Conservation (phyloP, 2,888 invertebrate species). For the Xylocampa areola region DNA sequence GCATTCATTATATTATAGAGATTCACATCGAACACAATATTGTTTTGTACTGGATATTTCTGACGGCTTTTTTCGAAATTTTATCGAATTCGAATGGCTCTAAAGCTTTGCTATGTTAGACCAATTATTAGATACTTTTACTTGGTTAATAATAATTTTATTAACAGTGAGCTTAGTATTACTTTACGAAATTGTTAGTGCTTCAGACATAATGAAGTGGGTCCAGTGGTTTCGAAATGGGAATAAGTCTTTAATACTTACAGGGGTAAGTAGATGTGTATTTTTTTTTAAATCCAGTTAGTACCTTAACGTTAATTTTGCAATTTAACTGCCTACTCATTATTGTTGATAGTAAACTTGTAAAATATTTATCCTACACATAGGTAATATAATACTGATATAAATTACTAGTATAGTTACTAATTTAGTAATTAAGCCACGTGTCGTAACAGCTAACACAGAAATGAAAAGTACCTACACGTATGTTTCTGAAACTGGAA, state of each 20-base stretch:
- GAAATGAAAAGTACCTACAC: too few species aligned
- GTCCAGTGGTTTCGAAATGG: slow-evolving; percentile 41
- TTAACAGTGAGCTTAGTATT: slow-evolving; percentile 34
- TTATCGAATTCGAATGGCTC: slow-evolving; percentile 26
- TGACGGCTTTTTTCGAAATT: slow-evolving; percentile 2
- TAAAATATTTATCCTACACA: too few species aligned
- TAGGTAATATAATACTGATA: too few species aligned
- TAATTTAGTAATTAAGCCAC: too few species aligned
- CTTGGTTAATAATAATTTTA: slow-evolving; percentile 30
- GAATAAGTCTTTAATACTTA: slow-evolving; percentile 29
- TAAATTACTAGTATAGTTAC: too few species aligned
- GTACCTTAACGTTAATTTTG: too few species aligned
- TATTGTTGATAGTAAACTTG: too few species aligned
- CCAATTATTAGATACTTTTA: slow-evolving; percentile 19
- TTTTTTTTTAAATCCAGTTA: too few species aligned
- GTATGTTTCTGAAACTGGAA: too few species aligned
- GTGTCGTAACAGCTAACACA: too few species aligned
- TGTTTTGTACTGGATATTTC: slow-evolving; percentile 9
- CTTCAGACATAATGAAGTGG: slow-evolving; percentile 52
- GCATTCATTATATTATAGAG: slow-evolving; percentile 31
- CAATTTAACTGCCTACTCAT: too few species aligned
- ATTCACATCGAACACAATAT: slow-evolving; percentile 34
- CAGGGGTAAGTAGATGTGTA: slow-evolving; percentile 43
- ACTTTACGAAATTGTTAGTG: slow-evolving; percentile 30
- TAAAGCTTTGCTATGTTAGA: slow-evolving; percentile 44